Evolutionary conservation across 1,140 invertebrate species (phyloP), one percentile per base, ranked within the genome.

Genomic region (Hypsibius dujardini): DNA sequence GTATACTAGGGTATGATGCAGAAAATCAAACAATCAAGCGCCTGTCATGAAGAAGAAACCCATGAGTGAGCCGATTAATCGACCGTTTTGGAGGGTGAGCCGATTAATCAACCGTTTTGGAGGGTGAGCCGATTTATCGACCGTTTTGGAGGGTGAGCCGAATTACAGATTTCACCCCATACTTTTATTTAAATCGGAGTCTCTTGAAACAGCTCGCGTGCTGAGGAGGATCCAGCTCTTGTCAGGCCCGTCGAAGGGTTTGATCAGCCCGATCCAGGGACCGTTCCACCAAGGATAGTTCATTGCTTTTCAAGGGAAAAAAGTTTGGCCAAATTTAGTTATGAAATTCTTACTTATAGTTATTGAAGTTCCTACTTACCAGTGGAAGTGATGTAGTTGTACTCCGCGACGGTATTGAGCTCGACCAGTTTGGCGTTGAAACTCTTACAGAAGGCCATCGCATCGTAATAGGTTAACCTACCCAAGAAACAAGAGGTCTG

Each of bases 281-380:
- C 62, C 62, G 45, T 67, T 67, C 62, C 62, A 67, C 62, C 62
- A 67, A 12, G 62, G 62, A 42, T 67, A 67, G 62, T 67, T 67
- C 7, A 67, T 56, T n/a, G 7, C 50, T 7, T 56, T 56, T 56
- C 50, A n/a, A 56, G 50, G 7, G n/a, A 7, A n/a, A n/a, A n/a
- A 56, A 7, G n/a, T 56, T 56, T 56, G n/a, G 7, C 7, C n/a
- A 56, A n/a, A 56, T 7, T n/a, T 7, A 56, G 7, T 56, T 7
- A 56, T 56, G 50, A n/a, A 7, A 56, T 7, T 7, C n/a, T 56
- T 7, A 56, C n/a, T 56, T 56, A 56, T 56, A 56, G n/a, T n/a
- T n/a, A n/a, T n/a, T n/a, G n/a, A n/a, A 56, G 7, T 56, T 56
- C 7, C 50, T 7, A 56, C 3, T 67, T 67, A 67, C 62, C 62